Evolutionary conservation across 2,113 vertebrate species (phyloP).

Genomic region (Machaerirhynchus nigripectus): DNA sequence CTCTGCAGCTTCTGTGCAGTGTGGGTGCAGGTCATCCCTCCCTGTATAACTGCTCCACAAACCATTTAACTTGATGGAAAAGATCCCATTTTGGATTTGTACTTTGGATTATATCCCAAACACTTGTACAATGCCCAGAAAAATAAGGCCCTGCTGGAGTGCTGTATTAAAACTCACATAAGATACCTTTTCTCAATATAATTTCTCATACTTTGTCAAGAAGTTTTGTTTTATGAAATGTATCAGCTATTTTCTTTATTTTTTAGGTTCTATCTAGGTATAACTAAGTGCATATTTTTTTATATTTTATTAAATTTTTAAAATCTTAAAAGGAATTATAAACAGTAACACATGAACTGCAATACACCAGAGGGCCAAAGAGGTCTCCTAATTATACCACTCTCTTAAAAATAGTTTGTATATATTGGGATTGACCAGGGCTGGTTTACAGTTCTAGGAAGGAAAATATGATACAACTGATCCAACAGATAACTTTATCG

Average conservation of each 20-base stretch:
- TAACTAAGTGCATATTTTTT: not conserved
- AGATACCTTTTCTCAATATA: not conserved
- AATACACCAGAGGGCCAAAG: not conserved
- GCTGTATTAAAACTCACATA: not conserved
- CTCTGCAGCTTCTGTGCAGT: not conserved
- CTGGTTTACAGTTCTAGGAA: slow-evolving; percentile 24
- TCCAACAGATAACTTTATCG: not conserved
- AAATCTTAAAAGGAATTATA: not conserved
- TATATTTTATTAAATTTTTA: not conserved
- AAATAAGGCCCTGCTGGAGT: not conserved
- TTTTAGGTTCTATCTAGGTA: not conserved
- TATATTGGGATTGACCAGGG: not conserved
- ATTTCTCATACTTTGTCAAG: not conserved
- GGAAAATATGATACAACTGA: not conserved
- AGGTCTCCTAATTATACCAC: not conserved
- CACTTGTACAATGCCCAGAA: not conserved
- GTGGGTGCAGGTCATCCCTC: not conserved
- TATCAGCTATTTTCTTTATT: not conserved
- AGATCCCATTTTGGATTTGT: not conserved
- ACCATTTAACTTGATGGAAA: not conserved
- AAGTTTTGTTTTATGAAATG: not conserved
- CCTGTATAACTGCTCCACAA: not conserved
- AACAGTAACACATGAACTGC: not conserved
- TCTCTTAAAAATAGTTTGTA: not conserved
- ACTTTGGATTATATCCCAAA: not conserved